Evolutionary conservation across 2,113 vertebrate genomes (phyloP).

Genomic region (Elanus axillaris): DNA sequence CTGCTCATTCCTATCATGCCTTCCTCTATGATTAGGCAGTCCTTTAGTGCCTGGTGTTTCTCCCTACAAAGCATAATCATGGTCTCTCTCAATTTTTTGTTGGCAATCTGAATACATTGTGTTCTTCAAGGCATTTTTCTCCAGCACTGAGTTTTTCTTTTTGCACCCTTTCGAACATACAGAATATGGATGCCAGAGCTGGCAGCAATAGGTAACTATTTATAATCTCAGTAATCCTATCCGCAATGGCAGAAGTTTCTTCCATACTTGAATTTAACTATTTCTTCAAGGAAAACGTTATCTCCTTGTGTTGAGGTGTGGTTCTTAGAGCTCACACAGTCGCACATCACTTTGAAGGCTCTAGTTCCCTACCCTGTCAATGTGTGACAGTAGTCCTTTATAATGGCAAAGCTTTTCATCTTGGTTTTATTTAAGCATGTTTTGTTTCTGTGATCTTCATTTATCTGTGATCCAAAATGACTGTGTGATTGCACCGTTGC

Average conservation of each 20-base stretch:
- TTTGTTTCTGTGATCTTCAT: neutral
- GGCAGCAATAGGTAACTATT: neutral
- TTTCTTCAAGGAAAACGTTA: neutral
- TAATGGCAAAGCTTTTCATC: neutral
- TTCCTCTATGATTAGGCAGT: neutral
- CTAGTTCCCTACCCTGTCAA: neutral
- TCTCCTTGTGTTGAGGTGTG: fast-evolving
- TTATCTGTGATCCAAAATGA: neutral
- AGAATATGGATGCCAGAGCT: neutral
- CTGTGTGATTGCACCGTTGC: neutral
- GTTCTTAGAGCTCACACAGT: neutral
- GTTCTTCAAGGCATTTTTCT: neutral
- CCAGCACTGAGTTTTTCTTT: neutral
- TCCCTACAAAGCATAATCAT: neutral
- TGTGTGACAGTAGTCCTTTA: neutral
- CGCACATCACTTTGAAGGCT: neutral
- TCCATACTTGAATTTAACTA: neutral
- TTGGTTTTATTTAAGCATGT: neutral
- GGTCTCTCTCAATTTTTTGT: neutral
- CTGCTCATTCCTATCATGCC: neutral
- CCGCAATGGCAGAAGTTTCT: neutral
- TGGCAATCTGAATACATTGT: neutral
- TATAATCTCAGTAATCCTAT: neutral
- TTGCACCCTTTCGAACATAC: neutral
- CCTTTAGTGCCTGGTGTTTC: neutral